Evolutionary conservation across 1,140 invertebrate species (phyloP).

Genomic region (Geopemphigus sp.): DNA sequence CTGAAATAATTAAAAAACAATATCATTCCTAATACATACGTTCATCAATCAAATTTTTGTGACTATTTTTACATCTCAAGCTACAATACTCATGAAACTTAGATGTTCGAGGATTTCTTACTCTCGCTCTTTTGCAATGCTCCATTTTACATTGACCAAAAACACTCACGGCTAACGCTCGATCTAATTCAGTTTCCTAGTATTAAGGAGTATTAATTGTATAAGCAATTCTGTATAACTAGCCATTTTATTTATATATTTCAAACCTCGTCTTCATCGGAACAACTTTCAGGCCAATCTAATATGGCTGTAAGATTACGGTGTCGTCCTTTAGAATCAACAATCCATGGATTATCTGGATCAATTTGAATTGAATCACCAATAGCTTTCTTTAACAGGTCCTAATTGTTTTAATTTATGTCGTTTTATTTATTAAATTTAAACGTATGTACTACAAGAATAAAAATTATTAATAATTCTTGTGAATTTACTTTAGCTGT

Average conservation of each 20-base stretch:
- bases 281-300: slow-evolving; percentile 65
- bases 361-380: slow-evolving; percentile 60
- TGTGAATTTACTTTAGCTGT: slow-evolving; percentile 21
- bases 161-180: slow-evolving; percentile 54
- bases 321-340: slow-evolving; percentile 60
- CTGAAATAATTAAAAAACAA: neutral
- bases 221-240: neutral
- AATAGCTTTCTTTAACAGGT: slow-evolving; percentile 55
- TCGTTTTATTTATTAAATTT: neutral
- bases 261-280: slow-evolving; percentile 59
- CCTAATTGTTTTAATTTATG: neutral
- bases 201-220: neutral
- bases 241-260: neutral
- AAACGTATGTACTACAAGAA: neutral
- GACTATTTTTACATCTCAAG: slow-evolving; percentile 39
- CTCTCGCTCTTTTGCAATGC: slow-evolving; percentile 34
- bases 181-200: slow-evolving; percentile 52
- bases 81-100: slow-evolving; percentile 48
- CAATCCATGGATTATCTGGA: slow-evolving; percentile 61
- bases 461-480: neutral
- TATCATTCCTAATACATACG: neutral
- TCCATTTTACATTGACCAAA: slow-evolving; percentile 53
- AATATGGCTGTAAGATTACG: slow-evolving; percentile 62
- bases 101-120: slow-evolving; percentile 51
- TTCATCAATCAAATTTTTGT: slow-evolving; percentile 40